phyloP scores from a whole-genome alignment of 2,888 invertebrate genomes.

The Drosophila monieri region DNA sequence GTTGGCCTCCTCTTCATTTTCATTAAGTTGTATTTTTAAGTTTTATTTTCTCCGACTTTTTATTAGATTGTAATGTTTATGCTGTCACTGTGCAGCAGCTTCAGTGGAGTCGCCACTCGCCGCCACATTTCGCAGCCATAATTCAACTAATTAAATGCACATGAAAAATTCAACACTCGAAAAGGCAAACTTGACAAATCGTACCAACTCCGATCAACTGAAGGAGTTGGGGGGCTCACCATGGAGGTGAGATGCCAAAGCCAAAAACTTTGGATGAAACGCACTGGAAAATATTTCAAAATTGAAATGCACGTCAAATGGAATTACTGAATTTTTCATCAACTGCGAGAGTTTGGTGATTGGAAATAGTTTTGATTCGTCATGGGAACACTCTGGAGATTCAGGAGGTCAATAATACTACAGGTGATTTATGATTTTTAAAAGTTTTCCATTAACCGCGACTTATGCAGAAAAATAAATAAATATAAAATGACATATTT shows the following conservation, averaged over 20 bases:
- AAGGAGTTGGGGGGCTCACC: constrained; percentile 5
- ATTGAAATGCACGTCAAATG: constrained; percentile 56
- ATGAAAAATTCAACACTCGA: constrained; percentile 79
- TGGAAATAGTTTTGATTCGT: constrained; percentile 55
- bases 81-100: constrained; percentile 25
- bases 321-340: constrained; percentile 44
- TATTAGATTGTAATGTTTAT: constrained; percentile 68
- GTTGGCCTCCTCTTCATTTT: constrained; percentile 66
- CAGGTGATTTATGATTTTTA: background rate
- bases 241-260: constrained; percentile 47
- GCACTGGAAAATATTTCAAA: constrained; percentile 69
- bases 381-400: constrained; percentile 23
- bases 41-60: constrained; percentile 65
- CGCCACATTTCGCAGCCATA: constrained; percentile 77
- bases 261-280: constrained; percentile 55
- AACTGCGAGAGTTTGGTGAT: constrained; percentile 61
- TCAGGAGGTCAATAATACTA: background rate
- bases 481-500: background rate
- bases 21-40: constrained; percentile 48
- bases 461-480: background rate
- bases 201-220: constrained; percentile 8
- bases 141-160: constrained; percentile 80
- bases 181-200: constrained; percentile 69
- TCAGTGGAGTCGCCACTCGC: constrained; percentile 31
- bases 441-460: background rate